These are phyloP conservation scores for Poeciliopsis paucimaculata DNA, from an alignment of 2,797 vertebrate species.

Conservation along the genomic window DNA sequence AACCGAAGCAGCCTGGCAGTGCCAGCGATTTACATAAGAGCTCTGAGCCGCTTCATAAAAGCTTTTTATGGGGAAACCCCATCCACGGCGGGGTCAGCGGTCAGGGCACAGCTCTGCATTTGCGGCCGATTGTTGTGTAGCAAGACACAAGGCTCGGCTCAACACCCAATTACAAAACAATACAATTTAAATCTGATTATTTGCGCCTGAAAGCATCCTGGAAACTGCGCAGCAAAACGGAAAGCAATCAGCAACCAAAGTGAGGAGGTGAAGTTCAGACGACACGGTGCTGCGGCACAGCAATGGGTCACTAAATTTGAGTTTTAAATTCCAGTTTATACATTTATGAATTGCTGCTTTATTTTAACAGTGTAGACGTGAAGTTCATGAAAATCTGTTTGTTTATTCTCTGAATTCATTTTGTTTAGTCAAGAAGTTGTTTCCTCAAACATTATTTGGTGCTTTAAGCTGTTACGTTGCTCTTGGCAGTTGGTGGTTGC, in stretches of 20 bases:
- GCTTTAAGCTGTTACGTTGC: no score
- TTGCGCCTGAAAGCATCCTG: neutral
- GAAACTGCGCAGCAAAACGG: neutral
- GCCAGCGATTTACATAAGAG: constrained; percentile 65
- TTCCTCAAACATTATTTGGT: no score
- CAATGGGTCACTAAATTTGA: no score
- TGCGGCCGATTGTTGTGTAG: neutral
- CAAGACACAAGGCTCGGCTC: neutral
- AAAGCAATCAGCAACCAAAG: neutral
- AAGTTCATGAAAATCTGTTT: no score
- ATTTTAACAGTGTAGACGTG: no score
- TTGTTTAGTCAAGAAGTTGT: no score
- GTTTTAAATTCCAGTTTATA: no score
- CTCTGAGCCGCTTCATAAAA: constrained; percentile 25
- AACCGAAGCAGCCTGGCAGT: constrained; percentile 66
- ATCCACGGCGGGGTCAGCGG: constrained; percentile 35
- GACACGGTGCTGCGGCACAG: no score
- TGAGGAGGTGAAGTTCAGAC: neutral
- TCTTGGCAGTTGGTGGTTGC: no score
- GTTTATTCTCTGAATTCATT: no score
- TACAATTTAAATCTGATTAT: neutral
- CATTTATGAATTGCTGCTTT: no score
- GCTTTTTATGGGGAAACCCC: constrained; percentile 47
- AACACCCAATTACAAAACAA: neutral
- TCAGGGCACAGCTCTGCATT: constrained; percentile 2